phyloP scores from a whole-genome alignment of 2,113 vertebrate species.

The Hippocampus mohnikei region DNA sequence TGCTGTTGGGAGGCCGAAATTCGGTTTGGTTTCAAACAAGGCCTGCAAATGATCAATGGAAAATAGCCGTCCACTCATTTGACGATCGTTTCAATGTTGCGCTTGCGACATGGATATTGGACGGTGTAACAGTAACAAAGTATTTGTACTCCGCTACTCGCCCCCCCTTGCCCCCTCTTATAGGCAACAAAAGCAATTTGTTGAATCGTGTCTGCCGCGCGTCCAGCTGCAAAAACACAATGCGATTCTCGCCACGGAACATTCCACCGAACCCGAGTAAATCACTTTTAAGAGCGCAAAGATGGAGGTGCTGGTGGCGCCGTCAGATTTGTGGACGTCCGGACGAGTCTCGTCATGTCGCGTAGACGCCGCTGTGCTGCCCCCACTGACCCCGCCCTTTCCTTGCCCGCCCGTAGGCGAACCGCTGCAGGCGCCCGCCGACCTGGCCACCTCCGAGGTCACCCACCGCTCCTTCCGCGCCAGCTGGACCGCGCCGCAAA shows the following conservation, averaged over 20 bases:
- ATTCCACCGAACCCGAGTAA: slow-evolving; percentile 20
- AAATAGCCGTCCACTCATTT: no score
- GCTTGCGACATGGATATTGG: no score
- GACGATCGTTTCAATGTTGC: no score
- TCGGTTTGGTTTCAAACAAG: background rate
- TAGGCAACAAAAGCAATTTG: background rate
- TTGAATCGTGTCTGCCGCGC: background rate
- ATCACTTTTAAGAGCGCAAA: slow-evolving; percentile 33
- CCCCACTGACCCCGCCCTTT: no score
- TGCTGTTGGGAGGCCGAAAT: no score
- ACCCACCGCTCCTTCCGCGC: slow-evolving; percentile 86
- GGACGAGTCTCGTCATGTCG: slow-evolving; percentile 16
- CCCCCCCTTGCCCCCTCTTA: no score
- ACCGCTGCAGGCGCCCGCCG: slow-evolving; percentile 66
- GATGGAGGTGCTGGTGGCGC: background rate
- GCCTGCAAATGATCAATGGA: background rate
- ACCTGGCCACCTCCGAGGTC: slow-evolving; percentile 86
- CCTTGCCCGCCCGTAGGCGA: slow-evolving; percentile 25
- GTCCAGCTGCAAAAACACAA: background rate
- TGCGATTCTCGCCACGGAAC: background rate
- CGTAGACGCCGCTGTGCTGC: background rate
- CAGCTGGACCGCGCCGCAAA: slow-evolving; percentile 81
- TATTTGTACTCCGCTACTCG: background rate
- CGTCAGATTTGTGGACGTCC: slow-evolving; percentile 44
- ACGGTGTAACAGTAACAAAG: background rate